phyloP scores from a whole-genome alignment of 2,113 vertebrate genomes.

The Madoqua kirkii region DNA sequence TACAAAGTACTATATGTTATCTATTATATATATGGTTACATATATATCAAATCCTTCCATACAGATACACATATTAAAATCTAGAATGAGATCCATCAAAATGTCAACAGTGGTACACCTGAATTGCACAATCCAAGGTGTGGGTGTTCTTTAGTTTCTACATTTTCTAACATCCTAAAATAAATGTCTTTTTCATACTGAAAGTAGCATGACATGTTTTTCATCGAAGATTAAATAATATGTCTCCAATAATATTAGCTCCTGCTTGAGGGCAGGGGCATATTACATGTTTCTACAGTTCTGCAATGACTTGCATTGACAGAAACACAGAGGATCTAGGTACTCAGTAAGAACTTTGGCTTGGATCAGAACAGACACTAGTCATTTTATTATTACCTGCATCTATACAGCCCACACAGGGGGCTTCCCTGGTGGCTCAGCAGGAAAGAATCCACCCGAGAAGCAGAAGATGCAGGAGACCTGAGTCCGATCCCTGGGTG shows the following conservation, averaged over 20 bases:
- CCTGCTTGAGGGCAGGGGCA: neutral
- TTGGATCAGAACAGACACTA: neutral
- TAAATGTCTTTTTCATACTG: neutral
- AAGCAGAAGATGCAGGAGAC: neutral
- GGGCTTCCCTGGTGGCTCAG: neutral
- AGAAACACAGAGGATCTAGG: neutral
- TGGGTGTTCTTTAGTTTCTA: neutral
- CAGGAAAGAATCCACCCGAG: neutral
- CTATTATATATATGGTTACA: neutral
- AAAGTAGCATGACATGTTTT: neutral
- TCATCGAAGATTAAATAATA: neutral
- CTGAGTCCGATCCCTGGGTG: neutral
- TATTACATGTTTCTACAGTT: neutral
- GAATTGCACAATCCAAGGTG: neutral
- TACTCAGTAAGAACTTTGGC: neutral
- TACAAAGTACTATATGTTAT: neutral
- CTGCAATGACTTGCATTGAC: neutral
- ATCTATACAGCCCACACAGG: neutral
- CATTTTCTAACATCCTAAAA: neutral
- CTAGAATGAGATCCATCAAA: neutral
- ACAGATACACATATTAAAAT: neutral
- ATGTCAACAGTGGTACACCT: neutral
- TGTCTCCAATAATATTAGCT: neutral
- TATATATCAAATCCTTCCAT: neutral
- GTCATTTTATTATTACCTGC: neutral